Base-by-base conservation (phyloP, 2,888 invertebrate species). In the Rhagonycha lutea region DNA sequence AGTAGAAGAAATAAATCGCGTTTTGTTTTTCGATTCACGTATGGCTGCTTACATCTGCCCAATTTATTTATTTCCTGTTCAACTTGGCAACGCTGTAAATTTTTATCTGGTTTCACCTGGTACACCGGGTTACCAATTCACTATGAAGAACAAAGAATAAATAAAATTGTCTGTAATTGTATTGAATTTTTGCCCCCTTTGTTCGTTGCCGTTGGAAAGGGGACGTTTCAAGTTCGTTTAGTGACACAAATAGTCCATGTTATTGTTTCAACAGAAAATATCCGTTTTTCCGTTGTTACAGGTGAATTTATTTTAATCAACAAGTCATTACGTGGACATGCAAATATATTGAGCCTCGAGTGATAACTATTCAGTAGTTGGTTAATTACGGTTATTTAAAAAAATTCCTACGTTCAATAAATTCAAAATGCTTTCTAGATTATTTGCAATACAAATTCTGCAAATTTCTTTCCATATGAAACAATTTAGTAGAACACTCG, bases 1-100 rank as follows among this genome's bases (percentile, higher is more conserved):
- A 76, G 70, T 73, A 68, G 70, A 72, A 68, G 70, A 72, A 75
- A 72, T 72, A 47, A 32, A 14, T 61, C 47, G 47, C 65, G 78
- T 77, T 78, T 77, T 69, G 73, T 72, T 75, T 77, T 76, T 73
- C 75, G 78, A 78, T 79, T 80, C 76, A 76, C 79, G 69, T 73
- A 70, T 76, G 77, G 70, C 69, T 80, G 78, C 75, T 71, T 80
- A 79, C 81, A 80, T 80, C 80, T 81, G 81, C 78, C 81, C 80
- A 79, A 76, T 80, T 74, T 81, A 73, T 76, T 78, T 71, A 78
- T 73, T 82, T 82, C 81, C 82, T 82, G 81, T 79, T 79, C 62
- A 75, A 29, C 69, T n/a, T 61, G 77, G 75, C 77, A 78, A 78
- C 77, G 26, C 9, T 28, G 77, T 72, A 69, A 67, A 77, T 72